Evolutionary conservation across 2,797 vertebrate genomes (phyloP), one percentile per base, ranked within the genome.

Genomic region (Masticophis lateralis): DNA sequence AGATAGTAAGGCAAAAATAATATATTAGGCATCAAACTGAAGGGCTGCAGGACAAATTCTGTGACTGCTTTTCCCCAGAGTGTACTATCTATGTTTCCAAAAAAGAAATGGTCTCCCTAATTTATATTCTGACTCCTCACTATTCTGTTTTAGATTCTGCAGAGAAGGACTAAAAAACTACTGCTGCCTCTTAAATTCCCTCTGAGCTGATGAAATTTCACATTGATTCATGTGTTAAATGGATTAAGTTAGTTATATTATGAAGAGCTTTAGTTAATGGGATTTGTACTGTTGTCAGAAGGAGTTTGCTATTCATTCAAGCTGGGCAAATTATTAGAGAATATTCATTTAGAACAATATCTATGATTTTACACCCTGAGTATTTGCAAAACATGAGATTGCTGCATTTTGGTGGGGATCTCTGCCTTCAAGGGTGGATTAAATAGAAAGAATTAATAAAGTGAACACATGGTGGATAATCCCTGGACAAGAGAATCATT

Each of bases 161-260:
- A 22, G 22, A 56, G 10, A 37, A 47, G 47, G 18, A 27, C 55
- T 25, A 51, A 51, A 88, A 63, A 91, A 10, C 9, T 43, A 37
- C 20, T 6, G n/a, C 51, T n/a, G 9, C 25, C 53, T 13, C 47
- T 47, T 18, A 47, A 57, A 32, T 63, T 66, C 22, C n/a, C 74
- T 32, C 83, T 59, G 53, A 63, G 87, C 86, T 53, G 27, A 83
- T 66, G 12, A 79, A 69, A 91, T 28, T 61, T 91, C 69, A 93
- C 92, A 88, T 63, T 91, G 92, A 93, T 91, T 88, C 53, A 25
- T 9, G n/a, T 43, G 22, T 63, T 93, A 86, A 93, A 83, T 25
- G 66, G 87, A 93, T 93, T 91, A 91, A 91, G 66, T 66, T 51
- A 91, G 88, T 93, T 91, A 93, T 91, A 93, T 93, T 91, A 43